phyloP scores from a whole-genome alignment of 2,797 vertebrate genomes.

The Sebastes alutus region DNA sequence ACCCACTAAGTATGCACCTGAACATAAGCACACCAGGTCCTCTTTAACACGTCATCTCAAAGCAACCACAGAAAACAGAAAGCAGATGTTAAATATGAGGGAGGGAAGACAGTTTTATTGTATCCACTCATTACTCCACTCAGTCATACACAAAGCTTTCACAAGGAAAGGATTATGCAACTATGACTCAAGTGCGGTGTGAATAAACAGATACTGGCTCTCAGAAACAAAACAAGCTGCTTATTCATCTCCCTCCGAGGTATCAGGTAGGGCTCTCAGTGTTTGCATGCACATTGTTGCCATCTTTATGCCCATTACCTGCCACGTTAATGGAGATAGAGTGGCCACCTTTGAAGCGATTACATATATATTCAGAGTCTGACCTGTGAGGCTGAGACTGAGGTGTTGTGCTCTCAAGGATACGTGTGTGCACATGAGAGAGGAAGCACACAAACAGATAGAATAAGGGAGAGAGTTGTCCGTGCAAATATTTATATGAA shows the following conservation, averaged over 20 bases:
- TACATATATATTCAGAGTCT: conserved; percentile 27
- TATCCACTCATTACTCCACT: conserved; percentile 21
- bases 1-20: no score
- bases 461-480: not conserved
- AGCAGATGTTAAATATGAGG: conserved; percentile 3
- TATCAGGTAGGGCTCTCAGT: conserved; percentile 5
- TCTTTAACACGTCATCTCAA: not conserved
- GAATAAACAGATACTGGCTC: conserved; percentile 34
- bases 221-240: conserved; percentile 20
- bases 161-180: not conserved
- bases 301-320: conserved; percentile 45
- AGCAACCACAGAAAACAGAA: not conserved
- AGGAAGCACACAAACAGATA: not conserved
- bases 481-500: conserved; percentile 18
- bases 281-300: conserved; percentile 20
- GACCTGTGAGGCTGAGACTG: not conserved
- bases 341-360: conserved; percentile 19
- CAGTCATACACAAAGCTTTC: conserved; percentile 20
- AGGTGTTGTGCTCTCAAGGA: not conserved
- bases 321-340: conserved; percentile 2
- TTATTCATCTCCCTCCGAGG: conserved; percentile 4
- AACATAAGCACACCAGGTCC: no score
- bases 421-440: not conserved
- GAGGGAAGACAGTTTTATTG: not conserved
- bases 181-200: conserved; percentile 26